These are phyloP conservation scores for Willowsia nigromaculata DNA, from an alignment of 2,888 invertebrate genomes.

Conservation along the genomic window DNA sequence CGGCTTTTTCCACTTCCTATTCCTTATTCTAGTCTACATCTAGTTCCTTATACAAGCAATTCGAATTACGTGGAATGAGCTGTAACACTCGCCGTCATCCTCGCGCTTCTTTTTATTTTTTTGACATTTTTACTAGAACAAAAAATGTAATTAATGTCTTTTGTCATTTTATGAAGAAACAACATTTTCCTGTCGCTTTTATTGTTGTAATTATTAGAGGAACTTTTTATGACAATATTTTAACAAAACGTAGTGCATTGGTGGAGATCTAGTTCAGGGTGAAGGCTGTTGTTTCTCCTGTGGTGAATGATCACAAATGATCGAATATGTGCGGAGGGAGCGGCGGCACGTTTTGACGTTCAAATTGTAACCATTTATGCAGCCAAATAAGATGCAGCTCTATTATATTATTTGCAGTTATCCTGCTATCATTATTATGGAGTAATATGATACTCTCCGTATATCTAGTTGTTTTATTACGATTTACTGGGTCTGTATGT, in stretches of 20 bases:
- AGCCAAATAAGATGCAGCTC: no score
- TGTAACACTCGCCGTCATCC: background rate
- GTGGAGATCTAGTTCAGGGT: constrained; percentile 61
- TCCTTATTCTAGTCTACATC: constrained; percentile 28
- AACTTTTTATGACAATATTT: constrained; percentile 28
- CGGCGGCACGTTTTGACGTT: background rate
- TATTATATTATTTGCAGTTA: no score
- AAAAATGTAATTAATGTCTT: constrained; percentile 47
- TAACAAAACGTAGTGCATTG: constrained; percentile 19
- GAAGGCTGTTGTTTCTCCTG: constrained; percentile 65
- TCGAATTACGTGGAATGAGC: constrained; percentile 3
- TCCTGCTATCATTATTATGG: no score
- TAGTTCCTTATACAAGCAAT: background rate
- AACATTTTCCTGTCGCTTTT: constrained; percentile 34
- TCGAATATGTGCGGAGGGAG: background rate
- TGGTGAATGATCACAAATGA: constrained; percentile 23
- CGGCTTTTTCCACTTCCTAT: constrained; percentile 53
- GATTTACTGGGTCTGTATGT: no score
- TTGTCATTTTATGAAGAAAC: constrained; percentile 46
- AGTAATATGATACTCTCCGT: no score
- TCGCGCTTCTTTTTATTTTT: constrained; percentile 42
- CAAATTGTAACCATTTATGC: no score
- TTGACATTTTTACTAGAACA: constrained; percentile 38
- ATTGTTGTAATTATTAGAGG: constrained; percentile 45
- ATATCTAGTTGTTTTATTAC: no score